These are phyloP conservation scores for Corythaixoides concolor DNA, from an alignment of 2,113 vertebrate genomes.

Conservation along the genomic window DNA sequence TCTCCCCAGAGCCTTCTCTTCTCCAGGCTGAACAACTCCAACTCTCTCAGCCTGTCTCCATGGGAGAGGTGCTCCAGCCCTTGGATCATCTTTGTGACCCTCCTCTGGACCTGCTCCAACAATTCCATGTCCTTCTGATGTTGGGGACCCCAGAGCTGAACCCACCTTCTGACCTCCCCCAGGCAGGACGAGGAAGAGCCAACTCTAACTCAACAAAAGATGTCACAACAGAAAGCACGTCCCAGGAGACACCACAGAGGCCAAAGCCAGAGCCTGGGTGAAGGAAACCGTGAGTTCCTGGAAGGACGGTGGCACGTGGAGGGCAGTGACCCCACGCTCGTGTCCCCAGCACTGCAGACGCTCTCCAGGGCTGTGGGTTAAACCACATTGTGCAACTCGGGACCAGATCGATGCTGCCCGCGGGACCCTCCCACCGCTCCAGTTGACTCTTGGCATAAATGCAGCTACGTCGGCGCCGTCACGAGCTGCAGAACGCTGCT, in stretches of 20 bases:
- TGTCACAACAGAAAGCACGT: neutral
- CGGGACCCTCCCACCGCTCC: neutral
- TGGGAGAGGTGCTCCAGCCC: no score
- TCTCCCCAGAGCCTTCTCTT: no score
- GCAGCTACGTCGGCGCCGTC: neutral
- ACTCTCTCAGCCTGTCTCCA: no score
- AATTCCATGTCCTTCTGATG: no score
- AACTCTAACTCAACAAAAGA: neutral
- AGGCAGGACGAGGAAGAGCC: neutral
- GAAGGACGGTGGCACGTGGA: neutral
- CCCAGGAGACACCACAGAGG: rapidly evolving
- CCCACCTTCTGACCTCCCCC: no score
- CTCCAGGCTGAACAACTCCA: no score
- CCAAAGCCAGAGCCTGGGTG: neutral
- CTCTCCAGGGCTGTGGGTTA: neutral
- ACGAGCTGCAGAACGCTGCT: neutral
- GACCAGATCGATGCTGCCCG: neutral
- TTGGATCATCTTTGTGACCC: no score
- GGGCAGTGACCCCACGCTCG: neutral
- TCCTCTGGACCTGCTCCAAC: no score
- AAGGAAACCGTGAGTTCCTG: neutral
- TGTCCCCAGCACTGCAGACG: neutral
- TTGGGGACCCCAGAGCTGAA: no score
- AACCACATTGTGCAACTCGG: no score
- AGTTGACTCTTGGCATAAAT: neutral